Evolutionary conservation across 1,140 invertebrate species (phyloP).

Genomic region (Rhynchophorus ferrugineus): DNA sequence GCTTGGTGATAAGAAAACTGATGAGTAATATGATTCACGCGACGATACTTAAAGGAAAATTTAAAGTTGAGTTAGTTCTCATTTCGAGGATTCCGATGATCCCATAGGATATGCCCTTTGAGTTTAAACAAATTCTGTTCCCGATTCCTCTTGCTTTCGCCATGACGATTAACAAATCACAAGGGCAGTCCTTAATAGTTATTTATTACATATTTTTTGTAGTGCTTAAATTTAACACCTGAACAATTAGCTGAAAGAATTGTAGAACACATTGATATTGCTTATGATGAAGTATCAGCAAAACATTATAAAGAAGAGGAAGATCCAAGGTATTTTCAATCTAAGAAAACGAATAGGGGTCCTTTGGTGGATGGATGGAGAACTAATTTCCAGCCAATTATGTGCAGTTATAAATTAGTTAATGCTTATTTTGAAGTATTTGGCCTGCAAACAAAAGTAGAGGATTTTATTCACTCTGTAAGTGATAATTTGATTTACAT

Average conservation of each 20-base stretch:
- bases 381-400: constrained; percentile 66
- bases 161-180: no score
- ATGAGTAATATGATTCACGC: no score
- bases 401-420: constrained; percentile 91
- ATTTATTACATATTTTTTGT: constrained; percentile 28
- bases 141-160: no score
- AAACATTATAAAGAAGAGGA: constrained; percentile 88
- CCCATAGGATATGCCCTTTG: no score
- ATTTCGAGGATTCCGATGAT: no score
- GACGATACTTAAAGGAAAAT: no score
- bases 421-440: constrained; percentile 85
- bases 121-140: no score
- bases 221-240: constrained; percentile 69
- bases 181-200: background rate
- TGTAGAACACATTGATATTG: constrained; percentile 81
- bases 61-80: no score
- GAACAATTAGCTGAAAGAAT: constrained; percentile 65
- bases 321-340: constrained; percentile 77
- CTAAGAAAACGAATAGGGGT: constrained; percentile 72
- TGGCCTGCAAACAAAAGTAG: constrained; percentile 83
- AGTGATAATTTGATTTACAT: constrained; percentile 26
- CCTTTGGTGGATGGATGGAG: constrained; percentile 77
- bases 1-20: no score
- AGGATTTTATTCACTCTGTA: constrained; percentile 82
- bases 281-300: constrained; percentile 73